Base-by-base conservation (phyloP, 2,113 vertebrate genomes). In the Siniperca chuatsi region DNA sequence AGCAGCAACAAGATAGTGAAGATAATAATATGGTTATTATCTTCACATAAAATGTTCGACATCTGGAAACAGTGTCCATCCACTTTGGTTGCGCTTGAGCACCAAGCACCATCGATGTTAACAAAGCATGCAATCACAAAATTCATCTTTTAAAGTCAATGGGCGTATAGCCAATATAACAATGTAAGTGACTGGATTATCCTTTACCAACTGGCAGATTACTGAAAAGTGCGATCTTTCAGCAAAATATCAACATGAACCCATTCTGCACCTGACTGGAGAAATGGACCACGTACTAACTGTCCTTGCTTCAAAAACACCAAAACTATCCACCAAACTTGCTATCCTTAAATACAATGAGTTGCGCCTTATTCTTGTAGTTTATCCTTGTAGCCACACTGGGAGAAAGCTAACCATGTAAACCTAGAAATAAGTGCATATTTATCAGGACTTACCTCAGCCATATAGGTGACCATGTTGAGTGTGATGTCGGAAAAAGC, bases 391-490 rank as follows among this genome's bases (percentile, higher is more conserved):
- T 18, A 71, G 3, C 55, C 15, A 71, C 29, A 37, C 1, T 37
- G 16, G 1, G 48, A 44, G 10, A 55, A 48, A 37, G 18, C 1
- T 23, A 48, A 69, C 12, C 1, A 52, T 50, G 8, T 46, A 48
- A 42, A 71, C 5, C 46, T 37, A 52, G 0, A 75, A 74, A 60
- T 1, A 67, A 29, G 21, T 48, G n/a, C 7, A 86, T 21, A 37
- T 76, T 52, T 52, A 25, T 48, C 4, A 75, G 44, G 23, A 55
- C 88, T 75, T 83, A 99, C 98, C 97, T 99, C 98, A 67, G 98
- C 96, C 95, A 99, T 96, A 88, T 99, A 99, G 0, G 98, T 98
- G 83, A 99, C 97, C 97, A 99, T 98, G 85, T 94, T 99, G 92
- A 99, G 95, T 15, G 98, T 99, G 78, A 97, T 96, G 83, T 99